Conservation (phyloP, 1,140 invertebrate genomes). For the Hirudo medicinalis region DNA sequence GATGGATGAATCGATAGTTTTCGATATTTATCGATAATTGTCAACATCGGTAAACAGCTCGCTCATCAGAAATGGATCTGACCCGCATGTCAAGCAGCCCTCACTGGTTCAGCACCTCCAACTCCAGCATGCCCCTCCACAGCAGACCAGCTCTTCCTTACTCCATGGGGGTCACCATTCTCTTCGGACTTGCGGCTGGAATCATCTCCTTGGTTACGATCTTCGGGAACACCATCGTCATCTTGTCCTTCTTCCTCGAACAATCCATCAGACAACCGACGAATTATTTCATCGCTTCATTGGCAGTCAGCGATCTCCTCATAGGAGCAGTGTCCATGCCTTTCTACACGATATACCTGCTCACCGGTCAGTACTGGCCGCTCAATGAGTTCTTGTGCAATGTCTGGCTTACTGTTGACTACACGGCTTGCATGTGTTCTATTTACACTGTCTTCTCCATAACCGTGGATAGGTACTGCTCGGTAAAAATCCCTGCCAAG, state of each 20-base stretch:
- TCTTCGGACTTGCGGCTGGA: background rate
- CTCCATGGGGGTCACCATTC: background rate
- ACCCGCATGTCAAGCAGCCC: background rate
- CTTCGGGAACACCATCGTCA: slow-evolving; percentile 86
- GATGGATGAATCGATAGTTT: slow-evolving; percentile 6
- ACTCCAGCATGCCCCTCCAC: background rate
- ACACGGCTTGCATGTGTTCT: slow-evolving; percentile 94
- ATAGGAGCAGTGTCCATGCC: slow-evolving; percentile 80
- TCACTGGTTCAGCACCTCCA: background rate
- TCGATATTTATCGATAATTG: background rate
- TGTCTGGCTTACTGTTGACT: slow-evolving; percentile 97
- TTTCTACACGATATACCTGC: slow-evolving; percentile 86
- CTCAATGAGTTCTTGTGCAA: slow-evolving; percentile 92
- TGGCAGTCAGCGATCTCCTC: slow-evolving; percentile 91
- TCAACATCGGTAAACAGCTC: too few relatives aligned
- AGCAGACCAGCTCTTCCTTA: background rate
- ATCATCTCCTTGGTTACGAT: background rate
- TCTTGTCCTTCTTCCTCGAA: slow-evolving; percentile 90
- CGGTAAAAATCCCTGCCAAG: slow-evolving; percentile 92
- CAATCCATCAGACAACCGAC: slow-evolving; percentile 90
- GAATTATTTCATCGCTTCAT: slow-evolving; percentile 96
- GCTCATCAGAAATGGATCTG: too few relatives aligned
- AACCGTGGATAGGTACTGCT: slow-evolving; percentile 95
- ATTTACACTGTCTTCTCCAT: slow-evolving; percentile 98
- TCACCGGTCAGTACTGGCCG: slow-evolving; percentile 84